A percentile compares a stretch with the other conserved stretches of the same genome.
phyloP scores from a whole-genome alignment of 2,797 vertebrate genomes.

The Limnodromus scolopaceus region DNA sequence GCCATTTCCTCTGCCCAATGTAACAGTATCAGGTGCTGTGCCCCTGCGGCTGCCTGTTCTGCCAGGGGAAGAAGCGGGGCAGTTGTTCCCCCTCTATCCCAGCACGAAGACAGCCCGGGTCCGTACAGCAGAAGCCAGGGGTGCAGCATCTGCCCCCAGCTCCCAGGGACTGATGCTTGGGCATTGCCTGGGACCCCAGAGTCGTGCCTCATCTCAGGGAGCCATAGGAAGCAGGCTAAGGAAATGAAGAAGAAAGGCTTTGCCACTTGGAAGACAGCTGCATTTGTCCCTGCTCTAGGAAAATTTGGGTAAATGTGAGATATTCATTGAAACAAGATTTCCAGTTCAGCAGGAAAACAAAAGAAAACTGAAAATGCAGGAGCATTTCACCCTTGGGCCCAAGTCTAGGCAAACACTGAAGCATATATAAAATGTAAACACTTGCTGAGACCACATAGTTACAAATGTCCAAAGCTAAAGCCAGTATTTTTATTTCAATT shows the following conservation, averaged over 20 bases:
- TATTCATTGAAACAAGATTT: background rate
- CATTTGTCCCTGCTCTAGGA: background rate
- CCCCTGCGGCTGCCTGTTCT: background rate
- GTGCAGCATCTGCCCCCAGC: accelerated
- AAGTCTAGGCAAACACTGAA: background rate
- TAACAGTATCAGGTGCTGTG: background rate
- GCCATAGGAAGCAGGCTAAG: accelerated
- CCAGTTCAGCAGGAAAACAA: background rate
- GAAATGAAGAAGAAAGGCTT: background rate
- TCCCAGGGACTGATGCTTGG: background rate
- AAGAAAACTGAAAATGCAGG: background rate
- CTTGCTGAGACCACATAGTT: background rate
- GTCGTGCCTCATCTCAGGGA: background rate
- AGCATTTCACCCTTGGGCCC: background rate
- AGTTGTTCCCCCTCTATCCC: background rate
- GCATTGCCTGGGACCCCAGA: background rate
- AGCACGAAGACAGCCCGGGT: too few species aligned
- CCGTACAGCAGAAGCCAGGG: too few species aligned
- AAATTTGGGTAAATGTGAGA: background rate
- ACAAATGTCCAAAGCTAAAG: background rate
- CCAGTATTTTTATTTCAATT: background rate
- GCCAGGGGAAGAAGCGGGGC: background rate
- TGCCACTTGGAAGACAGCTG: background rate
- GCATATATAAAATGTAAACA: background rate
- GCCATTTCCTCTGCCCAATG: background rate